Conservation (phyloP, 2,797 vertebrate species). For the Harpagifer antarcticus region DNA sequence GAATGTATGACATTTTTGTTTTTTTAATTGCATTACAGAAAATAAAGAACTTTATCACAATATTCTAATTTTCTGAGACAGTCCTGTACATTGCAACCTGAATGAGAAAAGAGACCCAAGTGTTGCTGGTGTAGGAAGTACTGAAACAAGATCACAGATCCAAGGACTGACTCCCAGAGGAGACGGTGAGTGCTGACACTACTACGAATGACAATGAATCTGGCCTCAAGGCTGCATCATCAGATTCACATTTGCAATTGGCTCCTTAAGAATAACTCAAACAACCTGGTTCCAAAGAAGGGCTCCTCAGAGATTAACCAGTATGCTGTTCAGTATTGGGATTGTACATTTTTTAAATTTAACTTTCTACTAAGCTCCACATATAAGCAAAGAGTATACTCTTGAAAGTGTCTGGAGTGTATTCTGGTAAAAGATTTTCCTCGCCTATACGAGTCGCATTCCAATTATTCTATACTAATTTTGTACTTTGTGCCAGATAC, state of each 20-base stretch:
- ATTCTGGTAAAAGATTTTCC: conserved; percentile 12
- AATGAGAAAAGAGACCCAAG: conserved; percentile 23
- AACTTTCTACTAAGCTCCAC: background rate
- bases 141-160: conserved; percentile 31
- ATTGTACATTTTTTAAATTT: background rate
- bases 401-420: conserved; percentile 12
- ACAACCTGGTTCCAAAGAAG: background rate
- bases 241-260: conserved; percentile 20
- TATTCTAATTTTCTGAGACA: too few relatives aligned
- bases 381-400: conserved; percentile 1
- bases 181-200: conserved; percentile 38
- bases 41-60: too few relatives aligned
- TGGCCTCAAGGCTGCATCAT: conserved; percentile 11
- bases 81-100: conserved; percentile 3
- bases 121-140: conserved; percentile 29
- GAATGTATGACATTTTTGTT: too few relatives aligned
- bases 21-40: too few relatives aligned
- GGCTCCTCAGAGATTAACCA: conserved; percentile 19
- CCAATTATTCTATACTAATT: conserved; percentile 68
- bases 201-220: conserved; percentile 41
- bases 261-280: conserved; percentile 22
- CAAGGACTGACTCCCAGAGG: conserved; percentile 27
- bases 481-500: conserved; percentile 45
- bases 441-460: conserved; percentile 12
- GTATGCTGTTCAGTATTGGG: background rate